A percentile compares a stretch with the other conserved stretches of the same genome.
Conservation (phyloP, 1,140 invertebrate species). For the Drosophila serrata region DNA sequence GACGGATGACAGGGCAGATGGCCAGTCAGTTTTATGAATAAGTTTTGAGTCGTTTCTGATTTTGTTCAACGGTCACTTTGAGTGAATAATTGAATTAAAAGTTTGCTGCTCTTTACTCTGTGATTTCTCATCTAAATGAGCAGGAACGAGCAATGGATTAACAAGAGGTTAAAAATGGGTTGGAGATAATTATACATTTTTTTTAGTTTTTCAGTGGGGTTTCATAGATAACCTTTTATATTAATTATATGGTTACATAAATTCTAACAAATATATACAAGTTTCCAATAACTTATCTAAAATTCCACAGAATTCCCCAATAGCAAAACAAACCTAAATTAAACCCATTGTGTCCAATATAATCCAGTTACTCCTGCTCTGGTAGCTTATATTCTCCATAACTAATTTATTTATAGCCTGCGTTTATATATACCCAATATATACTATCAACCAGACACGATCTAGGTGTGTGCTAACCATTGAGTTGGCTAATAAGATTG, state of each 20-base stretch:
- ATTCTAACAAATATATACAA: neutral
- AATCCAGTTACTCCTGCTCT: neutral
- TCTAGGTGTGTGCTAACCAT: slow-evolving; percentile 14
- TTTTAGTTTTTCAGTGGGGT: neutral
- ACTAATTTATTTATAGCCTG: slow-evolving; percentile 3
- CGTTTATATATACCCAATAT: neutral
- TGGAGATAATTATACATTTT: neutral
- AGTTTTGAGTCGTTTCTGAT: slow-evolving; percentile 24
- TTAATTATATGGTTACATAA: neutral
- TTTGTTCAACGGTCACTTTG: slow-evolving; percentile 26
- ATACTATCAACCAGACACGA: neutral
- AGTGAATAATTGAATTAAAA: slow-evolving; percentile 43
- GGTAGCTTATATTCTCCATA: neutral
- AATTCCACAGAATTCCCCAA: neutral
- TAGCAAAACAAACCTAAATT: neutral
- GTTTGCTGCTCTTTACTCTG: slow-evolving; percentile 4
- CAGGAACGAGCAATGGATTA: neutral
- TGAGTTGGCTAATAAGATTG: slow-evolving; percentile 23
- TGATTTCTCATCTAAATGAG: neutral
- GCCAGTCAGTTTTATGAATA: slow-evolving; percentile 28
- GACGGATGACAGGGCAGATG: slow-evolving; percentile 32
- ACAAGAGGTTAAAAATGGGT: neutral
- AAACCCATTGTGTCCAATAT: neutral
- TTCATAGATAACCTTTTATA: neutral
- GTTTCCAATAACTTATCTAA: no score